These are phyloP conservation scores for Lutjanus campechanus DNA, from an alignment of 2,797 vertebrate species.

Conservation along the genomic window DNA sequence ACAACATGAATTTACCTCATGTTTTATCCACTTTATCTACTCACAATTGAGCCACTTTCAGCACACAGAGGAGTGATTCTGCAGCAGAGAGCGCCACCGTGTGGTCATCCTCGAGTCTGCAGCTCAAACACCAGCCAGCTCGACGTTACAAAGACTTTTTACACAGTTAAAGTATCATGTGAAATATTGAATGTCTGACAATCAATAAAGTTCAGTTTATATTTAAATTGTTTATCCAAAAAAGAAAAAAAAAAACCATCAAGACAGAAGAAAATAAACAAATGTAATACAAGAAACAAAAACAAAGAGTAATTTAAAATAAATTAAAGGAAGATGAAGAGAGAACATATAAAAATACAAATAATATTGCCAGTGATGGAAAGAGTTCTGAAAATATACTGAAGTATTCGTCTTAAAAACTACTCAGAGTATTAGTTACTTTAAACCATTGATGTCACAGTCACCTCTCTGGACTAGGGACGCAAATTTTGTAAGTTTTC, in stretches of 20 bases:
- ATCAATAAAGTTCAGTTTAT: background rate
- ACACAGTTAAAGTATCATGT: too few species aligned
- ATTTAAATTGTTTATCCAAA: background rate
- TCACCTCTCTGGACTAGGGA: too few species aligned
- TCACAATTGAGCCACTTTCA: background rate
- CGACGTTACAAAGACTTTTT: too few species aligned
- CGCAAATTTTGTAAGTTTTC: too few species aligned
- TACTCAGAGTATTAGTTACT: too few species aligned
- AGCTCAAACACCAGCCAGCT: background rate
- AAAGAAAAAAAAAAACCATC: rapidly evolving
- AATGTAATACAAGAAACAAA: background rate
- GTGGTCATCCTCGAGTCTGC: slow-evolving; percentile 18
- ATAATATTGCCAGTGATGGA: background rate
- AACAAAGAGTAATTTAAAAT: background rate
- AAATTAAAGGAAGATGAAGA: background rate
- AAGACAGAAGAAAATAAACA: background rate
- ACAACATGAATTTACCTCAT: background rate
- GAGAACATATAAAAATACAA: background rate
- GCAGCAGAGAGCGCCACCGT: slow-evolving; percentile 49
- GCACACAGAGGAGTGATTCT: background rate
- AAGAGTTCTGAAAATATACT: too few species aligned
- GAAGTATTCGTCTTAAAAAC: too few species aligned
- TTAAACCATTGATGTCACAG: too few species aligned
- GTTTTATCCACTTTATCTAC: background rate
- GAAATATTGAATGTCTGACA: background rate